phyloP scores from a whole-genome alignment of 2,113 vertebrate species.

The Neomonachus schauinslandi region DNA sequence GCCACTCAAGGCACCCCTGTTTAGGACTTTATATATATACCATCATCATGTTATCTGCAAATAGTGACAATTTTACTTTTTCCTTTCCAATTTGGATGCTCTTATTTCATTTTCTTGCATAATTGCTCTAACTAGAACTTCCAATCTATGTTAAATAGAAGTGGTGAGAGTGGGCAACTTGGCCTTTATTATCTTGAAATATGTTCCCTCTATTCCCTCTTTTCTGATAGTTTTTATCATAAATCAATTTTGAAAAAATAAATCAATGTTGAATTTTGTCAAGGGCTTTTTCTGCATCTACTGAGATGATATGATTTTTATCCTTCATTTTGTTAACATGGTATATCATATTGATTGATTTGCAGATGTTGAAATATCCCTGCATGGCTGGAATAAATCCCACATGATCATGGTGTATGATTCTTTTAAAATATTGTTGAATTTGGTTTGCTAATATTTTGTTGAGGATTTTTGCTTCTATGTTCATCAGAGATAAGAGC shows the following conservation, averaged over 20 bases:
- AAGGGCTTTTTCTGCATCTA: not conserved
- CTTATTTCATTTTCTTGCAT: not conserved
- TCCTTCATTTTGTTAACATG: not conserved
- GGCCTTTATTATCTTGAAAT: not conserved
- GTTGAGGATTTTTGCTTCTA: not conserved
- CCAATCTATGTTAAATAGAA: not conserved
- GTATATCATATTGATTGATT: not conserved
- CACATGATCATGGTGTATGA: not conserved
- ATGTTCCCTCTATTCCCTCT: not conserved
- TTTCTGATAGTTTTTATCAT: not conserved
- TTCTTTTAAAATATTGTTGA: not conserved
- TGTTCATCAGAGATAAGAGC: not conserved
- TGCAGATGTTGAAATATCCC: not conserved
- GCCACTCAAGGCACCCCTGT: not conserved
- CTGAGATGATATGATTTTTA: not conserved
- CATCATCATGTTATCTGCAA: not conserved
- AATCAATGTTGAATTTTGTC: not conserved
- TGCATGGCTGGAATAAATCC: not conserved
- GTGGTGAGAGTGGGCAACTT: not conserved
- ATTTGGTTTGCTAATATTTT: not conserved
- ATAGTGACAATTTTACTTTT: not conserved
- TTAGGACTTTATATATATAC: not conserved
- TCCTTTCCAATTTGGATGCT: not conserved
- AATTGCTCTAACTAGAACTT: not conserved
- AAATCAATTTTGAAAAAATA: not conserved